Evolutionary conservation across 2,797 vertebrate species (phyloP).

Genomic region (Merluccius polli): DNA sequence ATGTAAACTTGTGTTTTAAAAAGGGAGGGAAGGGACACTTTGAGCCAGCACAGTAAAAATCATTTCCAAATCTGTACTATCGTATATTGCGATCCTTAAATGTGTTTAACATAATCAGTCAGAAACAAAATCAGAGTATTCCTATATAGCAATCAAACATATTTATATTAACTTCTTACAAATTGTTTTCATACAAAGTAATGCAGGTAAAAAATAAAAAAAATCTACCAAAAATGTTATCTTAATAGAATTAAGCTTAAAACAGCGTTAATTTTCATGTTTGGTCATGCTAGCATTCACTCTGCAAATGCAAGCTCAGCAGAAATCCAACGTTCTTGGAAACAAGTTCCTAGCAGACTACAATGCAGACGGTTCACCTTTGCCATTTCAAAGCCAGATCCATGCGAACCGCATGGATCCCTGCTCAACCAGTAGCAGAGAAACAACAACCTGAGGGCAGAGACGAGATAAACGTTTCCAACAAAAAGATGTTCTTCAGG

Average conservation of each 20-base stretch:
- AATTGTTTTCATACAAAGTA: neutral
- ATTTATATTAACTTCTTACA: neutral
- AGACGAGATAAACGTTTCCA: neutral
- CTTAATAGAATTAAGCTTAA: neutral
- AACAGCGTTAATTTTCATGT: neutral
- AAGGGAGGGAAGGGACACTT: neutral
- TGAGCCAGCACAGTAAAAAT: too few species aligned
- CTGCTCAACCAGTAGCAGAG: neutral
- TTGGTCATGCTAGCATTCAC: neutral
- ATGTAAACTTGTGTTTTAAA: neutral
- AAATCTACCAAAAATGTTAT: neutral
- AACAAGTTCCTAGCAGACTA: neutral
- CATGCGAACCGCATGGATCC: too few species aligned
- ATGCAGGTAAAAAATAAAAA: neutral
- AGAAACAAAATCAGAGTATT: neutral
- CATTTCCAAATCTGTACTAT: neutral
- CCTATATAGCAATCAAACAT: neutral
- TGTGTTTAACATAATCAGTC: neutral
- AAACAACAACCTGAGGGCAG: neutral
- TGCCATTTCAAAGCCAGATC: neutral
- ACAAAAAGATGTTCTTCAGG: neutral
- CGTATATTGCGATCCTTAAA: neutral
- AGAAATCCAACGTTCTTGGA: too few species aligned
- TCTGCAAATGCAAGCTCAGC: neutral
- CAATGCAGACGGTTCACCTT: neutral